These are phyloP conservation scores for Lemur catta DNA, from an alignment of 2,797 vertebrate genomes.

Conservation along the genomic window DNA sequence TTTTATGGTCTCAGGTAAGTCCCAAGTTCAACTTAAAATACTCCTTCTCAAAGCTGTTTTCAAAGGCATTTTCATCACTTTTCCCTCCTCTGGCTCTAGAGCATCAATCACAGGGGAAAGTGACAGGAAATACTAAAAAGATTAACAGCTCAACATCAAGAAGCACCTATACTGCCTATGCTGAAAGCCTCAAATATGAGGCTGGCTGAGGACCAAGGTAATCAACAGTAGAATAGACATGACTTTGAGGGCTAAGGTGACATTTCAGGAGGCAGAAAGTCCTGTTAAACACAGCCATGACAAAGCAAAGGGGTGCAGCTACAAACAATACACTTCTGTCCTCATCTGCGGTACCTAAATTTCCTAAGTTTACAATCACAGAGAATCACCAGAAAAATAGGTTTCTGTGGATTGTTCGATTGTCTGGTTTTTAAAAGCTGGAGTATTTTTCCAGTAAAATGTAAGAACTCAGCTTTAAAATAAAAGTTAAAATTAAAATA, in stretches of 20 bases:
- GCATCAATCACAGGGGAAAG: conserved; percentile 32
- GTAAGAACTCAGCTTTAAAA: conserved; percentile 11
- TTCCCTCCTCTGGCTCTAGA: not conserved
- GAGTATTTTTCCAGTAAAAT: not conserved
- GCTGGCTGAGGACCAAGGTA: conserved; percentile 65
- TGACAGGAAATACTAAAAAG: conserved; percentile 72
- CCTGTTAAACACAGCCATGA: not conserved
- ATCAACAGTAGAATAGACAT: conserved; percentile 43
- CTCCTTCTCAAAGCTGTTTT: conserved; percentile 34
- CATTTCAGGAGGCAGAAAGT: conserved; percentile 49
- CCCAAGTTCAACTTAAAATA: not conserved
- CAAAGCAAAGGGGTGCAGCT: not conserved
- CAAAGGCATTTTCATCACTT: conserved; percentile 28
- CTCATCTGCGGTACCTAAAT: not conserved
- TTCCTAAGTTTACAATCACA: not conserved
- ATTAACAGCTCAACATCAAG: conserved; percentile 58
- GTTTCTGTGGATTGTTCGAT: not conserved
- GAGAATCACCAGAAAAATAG: not conserved
- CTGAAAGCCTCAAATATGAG: conserved; percentile 9
- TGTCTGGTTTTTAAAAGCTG: not conserved
- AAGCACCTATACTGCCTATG: not conserved
- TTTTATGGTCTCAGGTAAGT: conserved; percentile 3
- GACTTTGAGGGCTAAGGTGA: conserved; percentile 4
- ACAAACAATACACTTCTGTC: not conserved
- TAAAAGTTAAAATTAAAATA: not conserved